phyloP scores from a whole-genome alignment of 2,113 vertebrate species.

The Penelope pileata region DNA sequence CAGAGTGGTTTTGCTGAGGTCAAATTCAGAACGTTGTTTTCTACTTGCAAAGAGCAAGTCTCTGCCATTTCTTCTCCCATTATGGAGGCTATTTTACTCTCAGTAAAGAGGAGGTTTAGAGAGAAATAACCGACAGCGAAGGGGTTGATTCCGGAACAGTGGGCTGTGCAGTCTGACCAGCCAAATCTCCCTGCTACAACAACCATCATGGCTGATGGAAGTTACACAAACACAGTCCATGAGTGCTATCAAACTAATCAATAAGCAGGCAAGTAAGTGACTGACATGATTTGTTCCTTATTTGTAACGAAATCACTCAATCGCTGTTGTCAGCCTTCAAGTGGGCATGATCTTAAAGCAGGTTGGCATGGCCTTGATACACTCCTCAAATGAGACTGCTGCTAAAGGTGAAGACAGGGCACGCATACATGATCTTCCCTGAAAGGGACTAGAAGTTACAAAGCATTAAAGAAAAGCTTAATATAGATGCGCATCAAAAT shows the following conservation, averaged over 20 bases:
- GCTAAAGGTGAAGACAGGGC: neutral
- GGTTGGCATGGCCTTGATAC: neutral
- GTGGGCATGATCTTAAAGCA: neutral
- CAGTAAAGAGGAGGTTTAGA: neutral
- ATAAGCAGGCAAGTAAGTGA: neutral
- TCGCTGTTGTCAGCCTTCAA: neutral
- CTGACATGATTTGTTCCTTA: neutral
- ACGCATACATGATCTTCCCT: neutral
- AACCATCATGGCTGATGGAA: neutral
- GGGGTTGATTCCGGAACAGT: neutral
- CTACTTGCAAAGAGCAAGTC: neutral
- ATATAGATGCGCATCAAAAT: conserved; percentile 3
- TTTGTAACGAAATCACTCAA: neutral
- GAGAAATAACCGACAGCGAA: neutral
- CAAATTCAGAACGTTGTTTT: neutral
- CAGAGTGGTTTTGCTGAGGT: neutral
- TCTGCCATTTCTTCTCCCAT: neutral
- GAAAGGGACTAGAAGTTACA: neutral
- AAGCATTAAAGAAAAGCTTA: conserved; percentile 10
- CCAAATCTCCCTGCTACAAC: neutral
- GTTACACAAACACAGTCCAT: neutral
- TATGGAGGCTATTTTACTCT: neutral
- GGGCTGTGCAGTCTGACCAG: neutral
- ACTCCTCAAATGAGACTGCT: neutral
- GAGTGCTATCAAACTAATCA: neutral